Conservation (phyloP, 2,113 vertebrate genomes). For the Alces alces region DNA sequence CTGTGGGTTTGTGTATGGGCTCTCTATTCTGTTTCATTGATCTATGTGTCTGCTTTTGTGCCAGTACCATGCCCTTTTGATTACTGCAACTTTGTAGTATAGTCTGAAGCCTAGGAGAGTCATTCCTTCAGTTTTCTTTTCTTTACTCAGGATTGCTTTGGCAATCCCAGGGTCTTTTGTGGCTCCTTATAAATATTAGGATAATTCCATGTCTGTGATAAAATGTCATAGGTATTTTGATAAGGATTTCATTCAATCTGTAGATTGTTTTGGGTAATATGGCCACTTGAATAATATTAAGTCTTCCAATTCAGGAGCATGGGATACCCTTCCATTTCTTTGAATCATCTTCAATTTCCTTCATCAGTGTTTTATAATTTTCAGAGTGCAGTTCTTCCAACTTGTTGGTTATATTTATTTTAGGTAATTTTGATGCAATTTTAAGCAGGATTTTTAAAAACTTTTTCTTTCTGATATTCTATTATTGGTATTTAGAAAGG, state of each 20-base stretch:
- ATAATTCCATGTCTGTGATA: not conserved
- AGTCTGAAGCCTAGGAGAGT: not conserved
- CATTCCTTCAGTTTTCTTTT: not conserved
- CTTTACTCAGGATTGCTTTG: not conserved
- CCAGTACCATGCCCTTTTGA: not conserved
- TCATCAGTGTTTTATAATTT: not conserved
- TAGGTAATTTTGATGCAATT: not conserved
- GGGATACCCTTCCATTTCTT: not conserved
- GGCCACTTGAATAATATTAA: not conserved
- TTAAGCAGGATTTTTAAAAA: not conserved
- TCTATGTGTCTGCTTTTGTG: not conserved
- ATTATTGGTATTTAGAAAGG: not conserved
- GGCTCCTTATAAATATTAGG: not conserved
- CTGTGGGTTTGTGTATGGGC: not conserved
- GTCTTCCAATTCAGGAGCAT: not conserved
- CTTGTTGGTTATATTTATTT: not conserved
- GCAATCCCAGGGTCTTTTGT: not conserved
- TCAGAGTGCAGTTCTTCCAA: not conserved
- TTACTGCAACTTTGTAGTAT: not conserved
- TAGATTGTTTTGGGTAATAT: not conserved
- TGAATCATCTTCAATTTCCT: not conserved
- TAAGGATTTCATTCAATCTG: not conserved
- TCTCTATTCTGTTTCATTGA: not conserved
- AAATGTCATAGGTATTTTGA: not conserved
- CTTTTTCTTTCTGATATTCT: not conserved